Evolutionary conservation across 2,797 vertebrate species (phyloP), one percentile per base, ranked within the genome.

Genomic region (Acestrorhynchus altus): DNA sequence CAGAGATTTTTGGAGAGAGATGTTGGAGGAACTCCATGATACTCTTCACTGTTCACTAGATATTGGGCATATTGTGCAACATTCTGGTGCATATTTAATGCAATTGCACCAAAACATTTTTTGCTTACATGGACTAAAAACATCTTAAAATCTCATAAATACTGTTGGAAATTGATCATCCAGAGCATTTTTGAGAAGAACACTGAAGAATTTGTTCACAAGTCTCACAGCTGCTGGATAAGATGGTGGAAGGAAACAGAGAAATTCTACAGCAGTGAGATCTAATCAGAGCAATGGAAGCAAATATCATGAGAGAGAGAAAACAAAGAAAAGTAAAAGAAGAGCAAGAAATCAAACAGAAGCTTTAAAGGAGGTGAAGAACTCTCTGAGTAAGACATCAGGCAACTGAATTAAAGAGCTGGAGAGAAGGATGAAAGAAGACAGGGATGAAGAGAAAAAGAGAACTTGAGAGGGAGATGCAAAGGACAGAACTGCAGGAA

Each of bases 11-110:
- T 73, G 68, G 74, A 26, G 61, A 76, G 63, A 74, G 39, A 18
- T 72, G 54, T 24, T 74, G 74, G 75, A 68, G 40, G 39, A 65
- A 81, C 54, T 65, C 71, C 4, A 9, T 80, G 35, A 68, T 84
- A 8, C 47, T 83, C 7, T 80, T 83, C 28, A 77, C 74, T 11
- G 52, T 69, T 52, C n/a, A n/a, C n/a, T n/a, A n/a, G n/a, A n/a
- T n/a, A n/a, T n/a, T n/a, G n/a, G n/a, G n/a, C n/a, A n/a, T n/a
- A n/a, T n/a, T n/a, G n/a, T n/a, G n/a, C n/a, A n/a, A n/a, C n/a
- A n/a, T n/a, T n/a, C n/a, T n/a, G n/a, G n/a, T n/a, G n/a, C n/a
- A n/a, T n/a, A n/a, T n/a, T n/a, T n/a, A n/a, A n/a, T n/a, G n/a
- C n/a, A n/a, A n/a, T n/a, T n/a, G n/a, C n/a, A n/a, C n/a, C n/a